phyloP scores from a whole-genome alignment of 2,113 vertebrate species.

The Dasyurus viverrinus region DNA sequence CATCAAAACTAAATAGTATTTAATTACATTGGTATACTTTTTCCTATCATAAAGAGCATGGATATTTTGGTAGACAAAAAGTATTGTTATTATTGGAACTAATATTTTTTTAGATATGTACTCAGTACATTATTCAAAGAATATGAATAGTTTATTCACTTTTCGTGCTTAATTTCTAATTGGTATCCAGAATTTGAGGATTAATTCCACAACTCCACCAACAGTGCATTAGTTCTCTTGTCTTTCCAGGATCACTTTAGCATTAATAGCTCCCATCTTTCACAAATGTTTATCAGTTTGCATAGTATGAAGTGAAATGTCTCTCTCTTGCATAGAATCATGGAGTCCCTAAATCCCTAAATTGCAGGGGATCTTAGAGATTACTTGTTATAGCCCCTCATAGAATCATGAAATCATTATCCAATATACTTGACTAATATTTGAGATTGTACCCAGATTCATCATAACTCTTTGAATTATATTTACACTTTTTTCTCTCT shows the following conservation, averaged over 20 bases:
- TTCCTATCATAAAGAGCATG: background rate
- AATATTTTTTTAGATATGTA: background rate
- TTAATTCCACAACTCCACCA: background rate
- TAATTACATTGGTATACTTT: background rate
- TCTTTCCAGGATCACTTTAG: background rate
- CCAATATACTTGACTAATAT: background rate
- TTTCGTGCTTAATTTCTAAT: background rate
- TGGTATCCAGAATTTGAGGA: background rate
- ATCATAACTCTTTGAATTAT: background rate
- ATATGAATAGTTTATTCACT: background rate
- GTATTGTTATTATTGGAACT: background rate
- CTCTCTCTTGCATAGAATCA: background rate
- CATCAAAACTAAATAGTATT: background rate
- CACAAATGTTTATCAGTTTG: background rate
- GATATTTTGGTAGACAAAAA: background rate
- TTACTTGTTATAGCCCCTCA: background rate
- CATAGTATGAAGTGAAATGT: background rate
- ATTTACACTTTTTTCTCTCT: background rate
- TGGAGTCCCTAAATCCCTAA: background rate
- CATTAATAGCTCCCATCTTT: background rate
- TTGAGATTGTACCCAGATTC: background rate
- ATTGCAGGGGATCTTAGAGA: background rate
- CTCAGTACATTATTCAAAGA: background rate
- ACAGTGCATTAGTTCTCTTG: background rate
- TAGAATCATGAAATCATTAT: background rate